A percentile compares a stretch with the other conserved stretches of the same genome.
These are phyloP conservation scores for Spea hammondii DNA, from an alignment of 2,797 vertebrate species.

Conservation along the genomic window DNA sequence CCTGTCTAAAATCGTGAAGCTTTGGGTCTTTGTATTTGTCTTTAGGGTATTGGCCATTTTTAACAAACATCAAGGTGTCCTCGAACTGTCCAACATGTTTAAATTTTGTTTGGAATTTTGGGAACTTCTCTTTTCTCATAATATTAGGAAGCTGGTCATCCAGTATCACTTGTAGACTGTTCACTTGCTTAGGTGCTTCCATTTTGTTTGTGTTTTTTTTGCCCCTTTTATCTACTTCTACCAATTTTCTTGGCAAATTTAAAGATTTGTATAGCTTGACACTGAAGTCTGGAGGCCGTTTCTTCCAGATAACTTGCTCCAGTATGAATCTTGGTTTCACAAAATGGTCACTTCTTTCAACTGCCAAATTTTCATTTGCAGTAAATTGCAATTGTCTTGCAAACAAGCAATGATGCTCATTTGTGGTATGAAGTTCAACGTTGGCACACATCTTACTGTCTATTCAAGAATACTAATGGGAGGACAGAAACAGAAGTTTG, in stretches of 20 bases:
- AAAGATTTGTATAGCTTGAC: conserved; percentile 57
- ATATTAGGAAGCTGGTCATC: conserved; percentile 45
- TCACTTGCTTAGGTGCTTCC: conserved; percentile 9
- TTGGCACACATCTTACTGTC: conserved; percentile 22
- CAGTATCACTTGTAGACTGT: conserved; percentile 40
- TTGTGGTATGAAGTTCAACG: background rate
- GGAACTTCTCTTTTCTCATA: conserved; percentile 27
- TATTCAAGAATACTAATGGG: conserved; percentile 9
- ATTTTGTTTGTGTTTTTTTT: background rate
- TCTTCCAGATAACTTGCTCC: conserved; percentile 52
- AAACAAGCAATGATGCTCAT: conserved; percentile 19
- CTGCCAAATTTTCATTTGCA: conserved; percentile 14
- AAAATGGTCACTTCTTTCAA: conserved; percentile 24
- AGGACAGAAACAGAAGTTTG: conserved; percentile 1
- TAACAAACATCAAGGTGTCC: conserved; percentile 65
- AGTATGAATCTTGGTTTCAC: conserved; percentile 1
- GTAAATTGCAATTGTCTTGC: conserved; percentile 36
- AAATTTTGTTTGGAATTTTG: conserved; percentile 60
- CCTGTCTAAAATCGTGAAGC: conserved; percentile 68
- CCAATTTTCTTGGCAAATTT: conserved; percentile 52
- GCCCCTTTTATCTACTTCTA: conserved; percentile 40
- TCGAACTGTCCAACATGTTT: conserved; percentile 58
- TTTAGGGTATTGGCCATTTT: conserved; percentile 58
- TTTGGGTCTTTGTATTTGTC: conserved; percentile 64
- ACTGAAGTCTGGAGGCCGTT: conserved; percentile 68